Base-by-base conservation (phyloP, 2,888 invertebrate genomes). In the Loripinus fragilis region DNA sequence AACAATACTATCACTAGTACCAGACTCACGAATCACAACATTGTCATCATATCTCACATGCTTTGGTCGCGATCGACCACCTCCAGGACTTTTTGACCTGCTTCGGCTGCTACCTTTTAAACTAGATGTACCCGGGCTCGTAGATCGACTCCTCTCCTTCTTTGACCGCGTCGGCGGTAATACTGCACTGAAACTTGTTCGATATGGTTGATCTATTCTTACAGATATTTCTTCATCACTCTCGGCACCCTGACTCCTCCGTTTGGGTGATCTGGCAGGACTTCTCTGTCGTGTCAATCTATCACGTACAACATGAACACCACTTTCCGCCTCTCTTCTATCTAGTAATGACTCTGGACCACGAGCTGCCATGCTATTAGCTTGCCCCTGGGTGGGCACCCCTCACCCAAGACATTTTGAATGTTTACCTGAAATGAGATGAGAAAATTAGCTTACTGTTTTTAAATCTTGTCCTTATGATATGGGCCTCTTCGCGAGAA, bases 131-230 rank as follows among this genome's bases (percentile, higher is more conserved):
- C 76, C 78, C 0, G 91, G 89, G 81, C 89, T 89, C 3, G 87
- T 83, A 12, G 90, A 90, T 33, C 90, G 83, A 78, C 89, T 88
- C 35, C 91, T 75, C 60, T 88, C 88, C n/a, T 80, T 72, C 23
- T 80, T 87, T 5, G 60, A 75, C 33, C 86, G 83, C 20, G 84
- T 78, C 8, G 91, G 90, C 1, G 89, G 85, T n/a, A 88, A 85
- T 30, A 90, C 88, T 0, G 92, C 92, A 70, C 91, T 91, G 78
- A 92, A 91, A 74, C 91, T 91, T 42, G 92, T 92, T 42, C 90
- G 85, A 81, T 92, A 92, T 0, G 91, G 90, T 83, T 92, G 92
- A 0, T 90, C 83, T 55, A 92, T 86, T 33, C 88, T 79, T 28
- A 85, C 78, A 23, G 80, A 78, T 0, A 90, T 78, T 15, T 86